Conservation (phyloP, 2,113 vertebrate genomes). For the Cettia cetti region DNA sequence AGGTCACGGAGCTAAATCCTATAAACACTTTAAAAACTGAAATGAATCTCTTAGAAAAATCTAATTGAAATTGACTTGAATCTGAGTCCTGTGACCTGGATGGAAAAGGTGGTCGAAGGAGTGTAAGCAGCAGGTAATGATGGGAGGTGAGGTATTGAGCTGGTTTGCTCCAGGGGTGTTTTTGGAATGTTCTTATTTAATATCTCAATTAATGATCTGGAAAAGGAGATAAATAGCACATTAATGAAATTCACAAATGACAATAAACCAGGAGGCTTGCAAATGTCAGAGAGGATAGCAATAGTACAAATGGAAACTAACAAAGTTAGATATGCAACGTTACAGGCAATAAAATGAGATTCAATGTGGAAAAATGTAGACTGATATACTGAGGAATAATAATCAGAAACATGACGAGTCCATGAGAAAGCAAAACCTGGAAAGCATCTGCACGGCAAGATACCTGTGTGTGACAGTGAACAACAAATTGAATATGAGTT, state of each 20-base stretch:
- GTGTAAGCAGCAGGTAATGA: not conserved
- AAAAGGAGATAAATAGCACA: slow-evolving; percentile 46
- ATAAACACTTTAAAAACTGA: not conserved
- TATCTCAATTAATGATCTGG: slow-evolving; percentile 67
- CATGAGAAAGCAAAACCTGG: slow-evolving; percentile 8
- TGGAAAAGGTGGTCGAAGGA: not conserved
- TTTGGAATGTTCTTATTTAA: slow-evolving; percentile 50
- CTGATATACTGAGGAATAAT: slow-evolving; percentile 26
- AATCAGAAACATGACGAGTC: slow-evolving; percentile 24
- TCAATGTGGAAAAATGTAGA: slow-evolving; percentile 10
- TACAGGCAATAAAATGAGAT: slow-evolving; percentile 46
- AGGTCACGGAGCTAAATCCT: not conserved
- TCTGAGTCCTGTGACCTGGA: not conserved
- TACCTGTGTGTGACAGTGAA: not conserved
- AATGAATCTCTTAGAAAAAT: slow-evolving; percentile 7
- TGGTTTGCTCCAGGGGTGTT: not conserved
- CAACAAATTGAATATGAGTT: not conserved
- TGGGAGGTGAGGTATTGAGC: not conserved
- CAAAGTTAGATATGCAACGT: slow-evolving; percentile 33
- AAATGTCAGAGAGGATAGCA: slow-evolving; percentile 21
- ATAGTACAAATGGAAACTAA: slow-evolving; percentile 39
- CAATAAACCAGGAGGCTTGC: slow-evolving; percentile 12
- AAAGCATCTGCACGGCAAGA: slow-evolving; percentile 5
- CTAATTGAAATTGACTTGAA: slow-evolving; percentile 5
- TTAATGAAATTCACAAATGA: slow-evolving; percentile 68